Evolutionary conservation across 1,140 invertebrate species (phyloP), one percentile per base, ranked within the genome.

Genomic region (Heliothis virescens): DNA sequence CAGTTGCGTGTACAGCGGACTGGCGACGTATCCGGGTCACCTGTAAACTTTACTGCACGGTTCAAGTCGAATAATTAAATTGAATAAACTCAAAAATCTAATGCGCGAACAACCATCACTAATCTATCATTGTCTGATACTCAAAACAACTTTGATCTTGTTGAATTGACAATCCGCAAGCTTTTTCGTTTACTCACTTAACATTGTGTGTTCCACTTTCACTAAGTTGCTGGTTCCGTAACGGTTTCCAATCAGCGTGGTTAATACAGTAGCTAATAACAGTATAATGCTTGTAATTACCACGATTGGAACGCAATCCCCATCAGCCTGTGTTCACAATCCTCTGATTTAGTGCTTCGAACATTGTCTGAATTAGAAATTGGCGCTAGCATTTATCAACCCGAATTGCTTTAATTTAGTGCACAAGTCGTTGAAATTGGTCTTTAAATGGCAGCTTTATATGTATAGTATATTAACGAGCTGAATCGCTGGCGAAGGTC

Each of bases 401-500:
- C 15, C 50, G 21, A 76, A 76, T 76, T 53, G 60, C 26, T 63
- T 63, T 65, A 65, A 48, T 76, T 71, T 71, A 71, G 18, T 71
- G 21, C 16, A 71, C 67, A 52, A 71, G 21, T 71, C 26, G 74
- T 34, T 76, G 53, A 82, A 84, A 84, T 87, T 80, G 83, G 73
- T 79, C 50, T 71, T 76, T 80, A 80, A 85, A 82, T 85, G 79
- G 63, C 77, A 62, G 53, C 67, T 75, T 57, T 79, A 73, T 77
- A 13, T 73, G 47, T 57, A 53, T 76, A 21, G 57, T 41, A 71
- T 78, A 76, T 85, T 88, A 83, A 86, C 85, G 74, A 86, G 84
- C 84, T 88, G 77, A 89, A 89, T 85, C 78, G 80, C 47, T 67
- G 80, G 29, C 57, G 86, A 88, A 89, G 87, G 87, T 79, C 88